Evolutionary conservation across 2,797 vertebrate genomes (phyloP).

Genomic region (Sebastolobus alascanus): DNA sequence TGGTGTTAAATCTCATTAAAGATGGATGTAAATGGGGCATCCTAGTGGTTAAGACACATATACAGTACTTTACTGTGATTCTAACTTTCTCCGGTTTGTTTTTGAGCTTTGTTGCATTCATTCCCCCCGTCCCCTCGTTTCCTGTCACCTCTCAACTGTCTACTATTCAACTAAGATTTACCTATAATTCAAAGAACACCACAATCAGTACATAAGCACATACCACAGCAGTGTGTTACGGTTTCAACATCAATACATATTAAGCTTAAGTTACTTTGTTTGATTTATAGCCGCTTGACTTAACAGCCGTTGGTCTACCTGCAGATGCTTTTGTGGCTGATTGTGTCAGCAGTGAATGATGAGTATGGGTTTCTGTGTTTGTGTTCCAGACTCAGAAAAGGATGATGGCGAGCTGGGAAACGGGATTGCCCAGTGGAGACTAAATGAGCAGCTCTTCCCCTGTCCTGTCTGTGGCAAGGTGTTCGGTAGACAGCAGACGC

Average conservation of each 20-base stretch:
- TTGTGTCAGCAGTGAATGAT: slow-evolving; percentile 26
- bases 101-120: not conserved
- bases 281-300: slow-evolving; percentile 24
- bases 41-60: not conserved
- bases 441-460: slow-evolving; percentile 96
- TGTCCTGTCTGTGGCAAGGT: slow-evolving; percentile 98
- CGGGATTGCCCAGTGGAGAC: slow-evolving; percentile 92
- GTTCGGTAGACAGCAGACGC: slow-evolving; percentile 97
- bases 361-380: slow-evolving; percentile 3
- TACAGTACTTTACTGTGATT: not conserved
- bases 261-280: slow-evolving; percentile 14
- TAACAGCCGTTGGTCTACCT: slow-evolving; percentile 11
- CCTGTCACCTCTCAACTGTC: not conserved
- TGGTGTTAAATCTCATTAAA: slow-evolving; percentile 6
- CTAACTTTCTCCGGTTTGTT: not conserved
- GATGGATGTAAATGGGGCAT: not conserved
- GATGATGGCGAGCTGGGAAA: slow-evolving; percentile 91
- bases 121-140: not conserved
- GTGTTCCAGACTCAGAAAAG: slow-evolving; percentile 90
- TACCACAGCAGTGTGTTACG: not conserved
- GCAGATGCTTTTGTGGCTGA: slow-evolving; percentile 29
- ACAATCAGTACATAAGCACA: not conserved
- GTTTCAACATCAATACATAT: slow-evolving; percentile 13
- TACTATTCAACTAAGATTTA: not conserved
- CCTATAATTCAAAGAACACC: too few relatives aligned